Evolutionary conservation across 2,113 vertebrate genomes (phyloP).

Genomic region (Petroica traversi): DNA sequence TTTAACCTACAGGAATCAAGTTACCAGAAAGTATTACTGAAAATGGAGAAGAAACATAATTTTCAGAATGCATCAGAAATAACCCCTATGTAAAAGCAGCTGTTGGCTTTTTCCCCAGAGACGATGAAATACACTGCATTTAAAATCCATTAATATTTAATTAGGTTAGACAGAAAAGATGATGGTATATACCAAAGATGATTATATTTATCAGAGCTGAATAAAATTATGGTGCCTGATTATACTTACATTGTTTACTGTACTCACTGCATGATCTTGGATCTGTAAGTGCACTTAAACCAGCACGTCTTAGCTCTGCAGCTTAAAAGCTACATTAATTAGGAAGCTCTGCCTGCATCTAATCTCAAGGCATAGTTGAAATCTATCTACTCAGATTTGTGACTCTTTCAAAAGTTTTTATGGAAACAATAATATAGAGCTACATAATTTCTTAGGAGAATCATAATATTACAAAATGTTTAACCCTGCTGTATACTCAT

Average conservation of each 20-base stretch:
- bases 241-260: background rate
- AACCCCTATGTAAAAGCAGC: background rate
- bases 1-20: constrained; percentile 82
- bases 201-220: background rate
- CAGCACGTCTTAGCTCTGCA: background rate
- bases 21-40: background rate
- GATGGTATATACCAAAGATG: background rate
- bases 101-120: background rate
- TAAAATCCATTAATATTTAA: background rate
- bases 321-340: background rate
- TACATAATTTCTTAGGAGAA: background rate
- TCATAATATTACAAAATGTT: background rate
- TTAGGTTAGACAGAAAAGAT: background rate
- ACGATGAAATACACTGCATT: background rate
- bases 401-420: background rate
- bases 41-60: background rate
- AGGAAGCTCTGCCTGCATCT: background rate
- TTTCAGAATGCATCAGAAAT: background rate
- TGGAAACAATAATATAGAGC: background rate
- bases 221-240: background rate
- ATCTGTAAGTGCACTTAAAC: background rate
- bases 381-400: background rate
- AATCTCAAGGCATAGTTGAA: background rate
- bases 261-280: background rate
- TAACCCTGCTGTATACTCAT: background rate